Base-by-base conservation (phyloP, 2,888 invertebrate genomes). In the Drosophila neutralis region DNA sequence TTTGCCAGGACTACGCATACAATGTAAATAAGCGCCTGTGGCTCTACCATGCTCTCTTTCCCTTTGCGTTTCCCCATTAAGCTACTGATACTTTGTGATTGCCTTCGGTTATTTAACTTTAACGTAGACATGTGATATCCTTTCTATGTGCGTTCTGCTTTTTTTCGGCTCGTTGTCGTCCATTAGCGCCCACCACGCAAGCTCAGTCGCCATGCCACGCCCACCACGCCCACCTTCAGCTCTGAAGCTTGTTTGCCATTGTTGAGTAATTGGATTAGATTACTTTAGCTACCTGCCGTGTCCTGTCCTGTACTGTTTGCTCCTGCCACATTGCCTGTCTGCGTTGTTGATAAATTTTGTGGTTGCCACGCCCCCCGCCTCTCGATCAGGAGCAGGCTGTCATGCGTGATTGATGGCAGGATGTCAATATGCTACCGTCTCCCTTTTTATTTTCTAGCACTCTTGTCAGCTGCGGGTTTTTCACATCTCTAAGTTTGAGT, bases 191-290 rank as follows among this genome's bases (percentile, higher is more conserved):
- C 62, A 51, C 69, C 65, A 56, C 42, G 61, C 69, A 65, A 59
- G 4, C 36, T 66, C 53, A 11, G 11, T 13, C n/a, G 6, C 10
- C 52, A 13, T 42, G 57, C 51, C 59, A 54, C 45, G 33, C 60
- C 78, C 57, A 18, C 48, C 51, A 21, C 33, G 33, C 52, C 18
- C 42, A 27, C 13, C 24, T n/a, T n/a, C 27, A 29, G 24, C 45
- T 24, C 57, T 42, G 15, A 31, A 31, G 77, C 87, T 86, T 77
- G 91, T 90, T 86, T 90, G 84, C 80, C 90, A 86, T 84, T 87
- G 87, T 89, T 82, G 87, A 79, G 85, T 91, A 89, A 89, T 89
- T 91, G 91, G 83, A 89, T 89, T 90, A 90, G 87, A 89, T 91
- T 91, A 91, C 89, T 75, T 71, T 67, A 53, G 52, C 58, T 76